A percentile compares a stretch with the other conserved stretches of the same genome.
Conservation (phyloP, 2,797 vertebrate genomes). For the Epinephelus malabaricus region DNA sequence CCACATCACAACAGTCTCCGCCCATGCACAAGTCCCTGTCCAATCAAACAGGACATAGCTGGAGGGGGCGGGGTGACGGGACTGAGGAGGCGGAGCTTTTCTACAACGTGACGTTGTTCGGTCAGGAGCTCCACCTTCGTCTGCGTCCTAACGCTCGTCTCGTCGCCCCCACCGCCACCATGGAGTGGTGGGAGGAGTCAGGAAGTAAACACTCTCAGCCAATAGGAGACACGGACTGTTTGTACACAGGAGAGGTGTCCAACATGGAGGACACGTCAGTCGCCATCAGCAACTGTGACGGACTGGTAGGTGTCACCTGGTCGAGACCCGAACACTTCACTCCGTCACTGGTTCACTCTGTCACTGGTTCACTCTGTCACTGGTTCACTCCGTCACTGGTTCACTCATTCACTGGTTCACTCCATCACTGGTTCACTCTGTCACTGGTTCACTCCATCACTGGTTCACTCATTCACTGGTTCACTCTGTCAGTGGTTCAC, state of each 20-base stretch:
- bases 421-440: no score
- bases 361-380: no score
- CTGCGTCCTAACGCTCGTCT: slow-evolving; percentile 89
- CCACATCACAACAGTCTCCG: neutral
- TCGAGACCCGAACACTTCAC: no score
- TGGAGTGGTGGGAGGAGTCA: slow-evolving; percentile 91
- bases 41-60: neutral
- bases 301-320: slow-evolving; percentile 87
- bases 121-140: slow-evolving; percentile 91
- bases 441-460: neutral
- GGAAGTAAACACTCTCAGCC: slow-evolving; percentile 81
- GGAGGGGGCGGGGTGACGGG: slow-evolving; percentile 9
- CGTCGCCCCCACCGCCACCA: slow-evolving; percentile 91
- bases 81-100: slow-evolving; percentile 79
- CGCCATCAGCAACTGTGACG: slow-evolving; percentile 96
- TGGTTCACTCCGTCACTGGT: no score
- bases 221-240: slow-evolving; percentile 86
- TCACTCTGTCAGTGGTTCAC: neutral
- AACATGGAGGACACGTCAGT: slow-evolving; percentile 90
- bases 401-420: neutral
- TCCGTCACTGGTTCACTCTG: no score
- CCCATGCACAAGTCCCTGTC: neutral
- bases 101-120: slow-evolving; percentile 95
- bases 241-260: slow-evolving; percentile 93
- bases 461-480: no score